Base-by-base conservation (phyloP, 2,113 vertebrate genomes). In the Melospiza georgiana region DNA sequence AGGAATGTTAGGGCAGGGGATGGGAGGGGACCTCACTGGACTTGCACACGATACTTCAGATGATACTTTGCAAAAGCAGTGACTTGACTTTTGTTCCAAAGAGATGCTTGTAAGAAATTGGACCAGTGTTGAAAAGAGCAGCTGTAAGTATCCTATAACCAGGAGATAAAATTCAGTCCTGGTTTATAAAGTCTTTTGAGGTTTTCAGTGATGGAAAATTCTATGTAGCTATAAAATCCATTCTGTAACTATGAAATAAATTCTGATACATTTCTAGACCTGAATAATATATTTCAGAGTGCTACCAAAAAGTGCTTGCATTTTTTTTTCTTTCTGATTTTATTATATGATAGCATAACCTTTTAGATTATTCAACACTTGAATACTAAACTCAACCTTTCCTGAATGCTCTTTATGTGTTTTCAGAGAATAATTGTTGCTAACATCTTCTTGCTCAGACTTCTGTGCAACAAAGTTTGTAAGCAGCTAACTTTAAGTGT, bases 221-320 rank as follows among this genome's bases (percentile, higher is more conserved):
- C 54, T 62, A 5, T 54, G n/a, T 69, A 69, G 67, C 12, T 76
- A 48, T 62, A 80, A 85, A 94, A 88, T 81, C 5, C 44, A 10
- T 76, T 95, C 48, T 82, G 5, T 52, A 84, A 75, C 31, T 61
- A 76, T 76, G 44, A 96, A 76, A 83, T 81, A 87, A 89, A 93
- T 75, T 84, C 35, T 68, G 7, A 2, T 93, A 22, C 31, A 54
- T 86, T 83, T 83, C 41, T 84, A 62, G 41, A 83, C 72, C 3
- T 51, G 27, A 44, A 37, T 49, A 51, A 35, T 78, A 25, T 74
- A 87, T 87, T 92, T 81, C 65, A 67, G 3, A 67, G 3, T 8
- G 3, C 72, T 63, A 4, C 67, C 49, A 57, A 28, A n/a, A 80
- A 58, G 16, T 62, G 21, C 54, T 86, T 54, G 28, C 18, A 16